Conservation (phyloP, 1,140 invertebrate genomes). For the Aporrectodea caliginosa region DNA sequence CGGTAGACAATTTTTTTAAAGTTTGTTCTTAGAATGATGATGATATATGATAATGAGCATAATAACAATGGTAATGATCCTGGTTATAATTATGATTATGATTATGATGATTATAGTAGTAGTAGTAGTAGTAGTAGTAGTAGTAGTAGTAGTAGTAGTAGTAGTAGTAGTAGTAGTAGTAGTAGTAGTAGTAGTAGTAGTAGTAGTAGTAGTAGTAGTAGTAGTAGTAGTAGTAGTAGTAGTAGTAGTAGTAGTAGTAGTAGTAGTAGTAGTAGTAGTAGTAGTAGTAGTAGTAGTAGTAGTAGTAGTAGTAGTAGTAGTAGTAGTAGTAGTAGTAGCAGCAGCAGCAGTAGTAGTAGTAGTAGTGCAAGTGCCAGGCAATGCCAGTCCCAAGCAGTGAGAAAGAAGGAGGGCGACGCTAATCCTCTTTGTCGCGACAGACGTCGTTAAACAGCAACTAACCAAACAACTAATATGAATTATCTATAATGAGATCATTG, state of each 20-base stretch:
- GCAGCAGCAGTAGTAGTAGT: neutral
- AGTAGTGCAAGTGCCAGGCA: neutral
- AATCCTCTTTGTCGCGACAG: too few species aligned
- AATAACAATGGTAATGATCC: too few species aligned
- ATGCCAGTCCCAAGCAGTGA: too few species aligned
- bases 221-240: conserved; percentile 7
- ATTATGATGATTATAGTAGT: too few species aligned
- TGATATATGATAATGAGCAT: too few species aligned
- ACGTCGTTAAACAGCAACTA: too few species aligned
- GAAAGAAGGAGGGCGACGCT: too few species aligned
- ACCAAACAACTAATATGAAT: too few species aligned
- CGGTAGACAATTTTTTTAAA: too few species aligned
- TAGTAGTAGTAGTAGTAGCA: conserved; percentile 3
- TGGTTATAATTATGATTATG: too few species aligned
- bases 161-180: conserved; percentile 7
- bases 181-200: conserved; percentile 5
- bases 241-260: conserved; percentile 5
- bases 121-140: conserved; percentile 5
- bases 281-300: conserved; percentile 5
- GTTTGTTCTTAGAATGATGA: too few species aligned
- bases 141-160: conserved; percentile 5
- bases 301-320: conserved; percentile 7
- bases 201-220: conserved; percentile 7
- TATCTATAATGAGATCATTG: too few species aligned
- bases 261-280: conserved; percentile 7